Base-by-base conservation (phyloP, 1,140 invertebrate species). In the Drosophila mayri region DNA sequence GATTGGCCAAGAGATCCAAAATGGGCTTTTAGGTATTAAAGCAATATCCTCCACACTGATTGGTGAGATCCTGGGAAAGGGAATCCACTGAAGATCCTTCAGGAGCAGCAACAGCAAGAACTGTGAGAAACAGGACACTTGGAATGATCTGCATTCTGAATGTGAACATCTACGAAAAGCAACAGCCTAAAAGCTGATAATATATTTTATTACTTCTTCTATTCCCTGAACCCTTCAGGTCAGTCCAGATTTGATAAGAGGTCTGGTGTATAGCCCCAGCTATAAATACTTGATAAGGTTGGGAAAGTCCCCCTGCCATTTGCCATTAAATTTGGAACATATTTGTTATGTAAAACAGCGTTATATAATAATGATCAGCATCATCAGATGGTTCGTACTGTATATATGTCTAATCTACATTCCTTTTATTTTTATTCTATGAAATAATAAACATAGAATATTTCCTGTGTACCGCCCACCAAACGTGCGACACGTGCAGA, bases 401-500 rank as follows among this genome's bases (percentile, higher is more conserved):
- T 49, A 18, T 25, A 9, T 25, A 47, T 0, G 8, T 10, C 1
- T 52, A 35, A 54, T 37, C 50, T 37, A 16, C 4, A 14, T 37
- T 35, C 14, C 14, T 12, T 12, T 20, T 50, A 14, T 14, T 20
- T 22, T 4, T 20, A 16, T 37, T 16, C 20, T 20, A 40, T 57
- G 7, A n/a, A 58, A 58, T 58, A 58, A 40, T 22, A 16, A 54
- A 55, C 4, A 25, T n/a, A 16, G 10, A 22, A n/a, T 58, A 22
- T 18, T 37, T 28, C 20, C 41, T 8, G 47, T 70, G 66, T 18
- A 54, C 8, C 7, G 22, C 4, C 18, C 30, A 37, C n/a, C 41
- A 58, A 59, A 72, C 66, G 70, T 72, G 70, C 44, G 37, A 62
- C 75, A 78, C 76, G 76, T 78, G 76, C 65, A 71, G 76, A 78